A percentile compares a stretch with the other conserved stretches of the same genome.
phyloP scores from a whole-genome alignment of 1,140 invertebrate genomes.

The Brachionus manjavacas region DNA sequence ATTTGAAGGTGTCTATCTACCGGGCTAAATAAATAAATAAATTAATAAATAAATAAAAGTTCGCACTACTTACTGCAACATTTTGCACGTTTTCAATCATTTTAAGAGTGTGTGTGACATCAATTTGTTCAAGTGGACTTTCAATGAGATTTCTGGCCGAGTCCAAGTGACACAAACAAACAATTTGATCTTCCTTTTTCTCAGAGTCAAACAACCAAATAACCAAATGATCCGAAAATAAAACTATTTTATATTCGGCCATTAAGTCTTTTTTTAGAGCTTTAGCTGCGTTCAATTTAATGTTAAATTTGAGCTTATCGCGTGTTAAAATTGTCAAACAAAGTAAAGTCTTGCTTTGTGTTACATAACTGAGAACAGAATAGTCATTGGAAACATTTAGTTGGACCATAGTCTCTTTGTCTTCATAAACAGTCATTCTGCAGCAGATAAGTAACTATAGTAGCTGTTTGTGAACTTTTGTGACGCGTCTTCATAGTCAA shows the following conservation, averaged over 20 bases:
- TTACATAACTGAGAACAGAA: neutral
- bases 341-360: neutral
- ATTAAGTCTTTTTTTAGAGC: neutral
- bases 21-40: too few relatives aligned
- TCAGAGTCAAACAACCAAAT: neutral
- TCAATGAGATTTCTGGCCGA: neutral
- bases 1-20: too few relatives aligned
- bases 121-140: neutral
- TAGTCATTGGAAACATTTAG: neutral
- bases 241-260: neutral
- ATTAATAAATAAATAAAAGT: neutral
- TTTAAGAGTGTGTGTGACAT: neutral
- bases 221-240: neutral
- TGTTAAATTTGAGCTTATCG: neutral
- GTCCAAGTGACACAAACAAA: slow-evolving; percentile 20
- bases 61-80: neutral
- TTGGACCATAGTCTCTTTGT: neutral
- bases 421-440: neutral
- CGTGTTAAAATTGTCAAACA: neutral
- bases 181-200: neutral
- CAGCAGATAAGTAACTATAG: neutral
- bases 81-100: neutral
- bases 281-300: neutral
- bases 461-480: neutral
- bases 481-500: neutral